These are phyloP conservation scores for Musca vetustissima DNA, from an alignment of 1,140 invertebrate genomes.

Conservation along the genomic window DNA sequence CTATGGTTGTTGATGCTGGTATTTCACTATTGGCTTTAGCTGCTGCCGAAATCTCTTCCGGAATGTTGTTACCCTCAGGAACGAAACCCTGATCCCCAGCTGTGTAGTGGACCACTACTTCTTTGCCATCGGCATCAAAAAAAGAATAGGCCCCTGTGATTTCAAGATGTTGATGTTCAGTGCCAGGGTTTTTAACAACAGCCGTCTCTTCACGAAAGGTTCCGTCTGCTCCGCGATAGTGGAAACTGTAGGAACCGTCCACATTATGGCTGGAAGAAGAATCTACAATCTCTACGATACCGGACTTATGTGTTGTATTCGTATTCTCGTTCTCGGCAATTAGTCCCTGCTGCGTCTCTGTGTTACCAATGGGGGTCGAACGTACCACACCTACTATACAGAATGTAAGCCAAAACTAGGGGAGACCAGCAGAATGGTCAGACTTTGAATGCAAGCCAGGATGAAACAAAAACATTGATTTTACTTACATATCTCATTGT, in stretches of 20 bases:
- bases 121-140: conserved; percentile 45
- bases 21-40: conserved; percentile 41
- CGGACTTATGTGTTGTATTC: neutral
- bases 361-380: neutral
- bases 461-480: too few relatives aligned
- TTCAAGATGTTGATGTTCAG: conserved; percentile 41
- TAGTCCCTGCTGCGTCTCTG: neutral
- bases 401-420: too few relatives aligned
- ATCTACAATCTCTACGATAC: conserved; percentile 41
- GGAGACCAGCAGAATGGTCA: too few relatives aligned
- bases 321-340: neutral
- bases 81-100: conserved; percentile 50
- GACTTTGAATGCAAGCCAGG: too few relatives aligned
- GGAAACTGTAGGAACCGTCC: conserved; percentile 50
- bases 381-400: neutral
- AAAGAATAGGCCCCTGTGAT: conserved; percentile 48
- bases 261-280: conserved; percentile 38
- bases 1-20: neutral
- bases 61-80: conserved; percentile 44
- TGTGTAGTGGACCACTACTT: conserved; percentile 46
- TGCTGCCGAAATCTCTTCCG: conserved; percentile 39
- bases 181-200: conserved; percentile 40
- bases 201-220: conserved; percentile 43
- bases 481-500: too few relatives aligned
- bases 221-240: conserved; percentile 46